These are phyloP conservation scores for Euura saliciscinereae DNA, from an alignment of 1,140 invertebrate genomes.

Conservation along the genomic window DNA sequence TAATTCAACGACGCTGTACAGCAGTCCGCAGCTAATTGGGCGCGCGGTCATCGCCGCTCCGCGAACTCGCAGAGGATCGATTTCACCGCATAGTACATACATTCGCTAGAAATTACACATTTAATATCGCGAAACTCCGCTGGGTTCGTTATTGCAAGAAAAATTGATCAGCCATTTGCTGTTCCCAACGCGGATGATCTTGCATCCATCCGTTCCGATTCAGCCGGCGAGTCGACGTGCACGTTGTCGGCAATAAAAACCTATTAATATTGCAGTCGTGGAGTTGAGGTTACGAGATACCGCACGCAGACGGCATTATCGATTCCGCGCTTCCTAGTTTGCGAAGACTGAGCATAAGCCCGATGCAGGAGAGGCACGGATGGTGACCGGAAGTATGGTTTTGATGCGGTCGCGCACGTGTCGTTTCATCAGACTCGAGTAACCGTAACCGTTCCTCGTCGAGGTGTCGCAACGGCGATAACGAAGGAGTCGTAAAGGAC, in stretches of 20 bases:
- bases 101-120: too few species aligned
- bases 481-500: background rate
- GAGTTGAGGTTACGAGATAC: constrained; percentile 5
- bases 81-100: background rate
- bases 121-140: too few species aligned
- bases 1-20: background rate
- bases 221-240: background rate
- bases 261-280: background rate
- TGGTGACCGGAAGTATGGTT: background rate
- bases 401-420: background rate
- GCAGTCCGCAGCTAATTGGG: background rate
- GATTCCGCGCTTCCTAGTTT: background rate
- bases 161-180: too few species aligned
- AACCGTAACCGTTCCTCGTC: background rate
- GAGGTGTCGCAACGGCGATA: background rate
- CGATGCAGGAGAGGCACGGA: background rate
- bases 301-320: background rate
- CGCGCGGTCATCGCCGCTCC: background rate
- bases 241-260: background rate
- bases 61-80: background rate
- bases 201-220: too few species aligned
- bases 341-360: background rate
- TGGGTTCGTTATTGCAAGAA: too few species aligned
- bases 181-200: too few species aligned
- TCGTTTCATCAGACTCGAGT: background rate